Conservation (phyloP, 1,140 invertebrate genomes). For the Drosophila watanabei region DNA sequence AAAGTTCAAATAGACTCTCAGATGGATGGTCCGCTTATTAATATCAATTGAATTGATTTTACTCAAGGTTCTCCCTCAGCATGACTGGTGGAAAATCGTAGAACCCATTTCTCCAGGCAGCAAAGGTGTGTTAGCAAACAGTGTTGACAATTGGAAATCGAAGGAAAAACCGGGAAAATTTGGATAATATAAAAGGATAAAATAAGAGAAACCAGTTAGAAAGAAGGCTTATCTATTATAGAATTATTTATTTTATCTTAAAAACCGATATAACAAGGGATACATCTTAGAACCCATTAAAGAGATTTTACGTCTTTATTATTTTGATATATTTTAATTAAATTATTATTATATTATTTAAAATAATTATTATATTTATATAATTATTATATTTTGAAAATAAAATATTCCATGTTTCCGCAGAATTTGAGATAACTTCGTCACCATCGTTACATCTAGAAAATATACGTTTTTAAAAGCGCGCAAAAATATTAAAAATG, state of each 20-base stretch:
- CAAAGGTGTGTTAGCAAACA: conserved; percentile 26
- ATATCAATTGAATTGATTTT: conserved; percentile 80
- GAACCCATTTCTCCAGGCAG: conserved; percentile 6
- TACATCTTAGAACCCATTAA: no score
- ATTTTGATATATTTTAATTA: no score
- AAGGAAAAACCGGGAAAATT: not conserved
- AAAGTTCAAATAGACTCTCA: conserved; percentile 51
- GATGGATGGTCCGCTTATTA: conserved; percentile 54
- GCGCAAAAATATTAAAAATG: no score
- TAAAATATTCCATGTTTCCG: no score
- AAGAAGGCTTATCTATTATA: not conserved
- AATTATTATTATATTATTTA: no score
- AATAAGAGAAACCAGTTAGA: rapidly evolving
- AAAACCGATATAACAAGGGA: not conserved
- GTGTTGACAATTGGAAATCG: not conserved
- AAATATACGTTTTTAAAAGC: no score
- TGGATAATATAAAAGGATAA: not conserved
- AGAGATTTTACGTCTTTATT: no score
- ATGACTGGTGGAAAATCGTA: conserved; percentile 57
- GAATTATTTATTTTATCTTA: not conserved
- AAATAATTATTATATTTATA: no score
- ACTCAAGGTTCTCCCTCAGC: conserved; percentile 61
- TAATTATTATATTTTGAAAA: no score
- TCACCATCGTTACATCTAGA: no score
- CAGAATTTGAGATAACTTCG: not conserved